Conservation (phyloP, 2,797 vertebrate genomes). For the Danio kyathit region DNA sequence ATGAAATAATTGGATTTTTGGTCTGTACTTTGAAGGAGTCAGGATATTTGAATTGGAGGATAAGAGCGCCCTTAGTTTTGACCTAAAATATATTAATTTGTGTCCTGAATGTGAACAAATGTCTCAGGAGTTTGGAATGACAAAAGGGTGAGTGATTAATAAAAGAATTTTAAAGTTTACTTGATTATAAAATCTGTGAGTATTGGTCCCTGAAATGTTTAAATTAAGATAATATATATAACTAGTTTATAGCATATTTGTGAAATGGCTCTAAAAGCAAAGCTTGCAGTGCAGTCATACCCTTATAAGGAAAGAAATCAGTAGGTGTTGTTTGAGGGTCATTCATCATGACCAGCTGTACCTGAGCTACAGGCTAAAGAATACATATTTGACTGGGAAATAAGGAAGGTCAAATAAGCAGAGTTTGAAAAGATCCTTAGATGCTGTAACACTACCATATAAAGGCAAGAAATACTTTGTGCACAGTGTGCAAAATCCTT, state of each 20-base stretch:
- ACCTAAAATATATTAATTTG: too few species aligned
- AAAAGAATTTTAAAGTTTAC: too few species aligned
- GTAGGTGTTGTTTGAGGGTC: slow-evolving; percentile 64
- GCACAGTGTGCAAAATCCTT: neutral
- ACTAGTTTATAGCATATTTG: neutral
- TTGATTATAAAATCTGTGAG: too few species aligned
- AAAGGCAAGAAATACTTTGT: slow-evolving; percentile 10
- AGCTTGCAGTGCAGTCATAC: slow-evolving; percentile 62
- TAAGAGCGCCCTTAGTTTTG: too few species aligned
- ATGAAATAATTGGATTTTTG: too few species aligned
- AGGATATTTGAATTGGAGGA: too few species aligned
- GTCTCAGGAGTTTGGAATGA: too few species aligned
- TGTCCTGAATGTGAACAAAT: too few species aligned
- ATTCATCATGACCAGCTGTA: neutral
- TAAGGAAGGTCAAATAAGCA: slow-evolving; percentile 38
- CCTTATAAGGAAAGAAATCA: slow-evolving; percentile 67
- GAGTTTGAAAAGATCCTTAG: neutral
- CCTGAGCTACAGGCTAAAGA: slow-evolving; percentile 15
- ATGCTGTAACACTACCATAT: slow-evolving; percentile 34
- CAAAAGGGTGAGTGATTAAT: too few species aligned
- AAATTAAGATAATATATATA: neutral
- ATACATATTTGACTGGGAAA: slow-evolving; percentile 55
- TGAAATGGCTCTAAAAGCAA: neutral
- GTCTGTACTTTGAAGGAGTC: too few species aligned
- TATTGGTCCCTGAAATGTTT: neutral